These are phyloP conservation scores for Pelobates cultripes DNA, from an alignment of 2,797 vertebrate genomes.

Conservation along the genomic window DNA sequence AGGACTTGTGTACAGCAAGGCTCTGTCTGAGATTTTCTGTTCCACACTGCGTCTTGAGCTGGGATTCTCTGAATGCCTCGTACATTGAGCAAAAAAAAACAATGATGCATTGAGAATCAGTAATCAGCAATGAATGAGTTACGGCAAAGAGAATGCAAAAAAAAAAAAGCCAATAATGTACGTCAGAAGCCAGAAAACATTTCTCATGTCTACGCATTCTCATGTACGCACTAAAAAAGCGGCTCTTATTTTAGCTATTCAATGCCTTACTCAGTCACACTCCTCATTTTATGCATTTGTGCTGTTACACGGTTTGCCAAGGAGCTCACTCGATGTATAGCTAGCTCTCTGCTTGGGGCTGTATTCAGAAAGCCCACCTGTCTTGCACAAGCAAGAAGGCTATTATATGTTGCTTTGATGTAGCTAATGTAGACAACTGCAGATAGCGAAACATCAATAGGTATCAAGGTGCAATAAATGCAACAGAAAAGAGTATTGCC, in stretches of 20 bases:
- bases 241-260: constrained; percentile 43
- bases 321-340: background rate
- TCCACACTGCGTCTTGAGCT: background rate
- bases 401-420: constrained; percentile 7
- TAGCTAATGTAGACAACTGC: background rate
- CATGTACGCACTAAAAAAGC: constrained; percentile 39
- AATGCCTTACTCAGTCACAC: constrained; percentile 19
- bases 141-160: constrained; percentile 5
- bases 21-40: background rate
- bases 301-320: constrained; percentile 14
- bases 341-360: background rate
- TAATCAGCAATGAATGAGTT: constrained; percentile 27
- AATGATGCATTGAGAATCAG: background rate
- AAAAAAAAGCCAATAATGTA: constrained; percentile 22
- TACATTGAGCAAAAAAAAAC: background rate
- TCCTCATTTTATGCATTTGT: constrained; percentile 24
- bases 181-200: constrained; percentile 47
- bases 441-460: background rate
- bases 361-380: background rate
- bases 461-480: background rate
- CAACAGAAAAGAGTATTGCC: background rate
- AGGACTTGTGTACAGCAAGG: background rate
- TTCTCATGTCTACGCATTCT: constrained; percentile 46
- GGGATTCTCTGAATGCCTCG: background rate
- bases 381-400: background rate